Evolutionary conservation across 2,113 vertebrate genomes (phyloP).

Genomic region (Pseudonaja textilis): DNA sequence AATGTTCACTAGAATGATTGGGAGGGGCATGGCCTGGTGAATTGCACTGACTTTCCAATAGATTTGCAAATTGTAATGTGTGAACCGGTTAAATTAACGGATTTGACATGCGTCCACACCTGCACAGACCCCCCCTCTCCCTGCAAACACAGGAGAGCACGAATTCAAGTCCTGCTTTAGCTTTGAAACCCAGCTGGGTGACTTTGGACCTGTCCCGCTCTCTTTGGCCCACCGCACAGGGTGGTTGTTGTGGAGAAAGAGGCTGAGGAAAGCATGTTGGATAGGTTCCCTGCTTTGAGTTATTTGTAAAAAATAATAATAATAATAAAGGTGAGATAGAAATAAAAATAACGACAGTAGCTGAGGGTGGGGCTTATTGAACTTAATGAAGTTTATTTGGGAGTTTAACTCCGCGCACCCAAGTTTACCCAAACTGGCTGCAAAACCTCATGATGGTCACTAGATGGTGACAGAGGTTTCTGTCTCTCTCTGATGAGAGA

Average conservation of each 20-base stretch:
- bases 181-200: too few relatives aligned
- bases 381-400: not conserved
- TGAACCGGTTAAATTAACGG: not conserved
- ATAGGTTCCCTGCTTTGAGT: too few relatives aligned
- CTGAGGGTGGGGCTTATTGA: not conserved
- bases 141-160: not conserved
- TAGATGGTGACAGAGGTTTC: not conserved
- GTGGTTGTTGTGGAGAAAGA: too few relatives aligned
- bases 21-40: too few relatives aligned
- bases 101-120: not conserved
- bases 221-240: too few relatives aligned
- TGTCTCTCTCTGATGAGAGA: not conserved
- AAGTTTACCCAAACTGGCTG: not conserved
- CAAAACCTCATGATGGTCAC: not conserved
- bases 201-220: too few relatives aligned
- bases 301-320: too few relatives aligned
- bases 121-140: too few relatives aligned
- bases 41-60: not conserved
- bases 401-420: not conserved
- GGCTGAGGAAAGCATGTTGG: too few relatives aligned
- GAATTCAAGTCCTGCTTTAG: too few relatives aligned
- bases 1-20: not conserved
- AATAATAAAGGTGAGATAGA: too few relatives aligned
- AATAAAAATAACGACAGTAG: not conserved
- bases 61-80: not conserved